Conservation (phyloP, 2,797 vertebrate genomes). For the Neomorphus geoffroyi region DNA sequence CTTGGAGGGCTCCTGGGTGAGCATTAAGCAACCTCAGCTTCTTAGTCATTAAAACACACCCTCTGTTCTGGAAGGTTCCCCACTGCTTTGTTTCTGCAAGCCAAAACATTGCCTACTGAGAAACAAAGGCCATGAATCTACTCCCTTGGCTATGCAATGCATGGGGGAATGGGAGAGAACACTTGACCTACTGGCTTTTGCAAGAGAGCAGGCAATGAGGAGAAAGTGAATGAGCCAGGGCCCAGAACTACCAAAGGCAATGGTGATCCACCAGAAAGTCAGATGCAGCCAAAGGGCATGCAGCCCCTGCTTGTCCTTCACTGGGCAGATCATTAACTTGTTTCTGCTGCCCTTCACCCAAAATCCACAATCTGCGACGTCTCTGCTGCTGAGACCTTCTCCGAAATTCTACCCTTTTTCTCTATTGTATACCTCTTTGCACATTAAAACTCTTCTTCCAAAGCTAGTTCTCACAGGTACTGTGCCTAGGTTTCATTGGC, state of each 20-base stretch:
- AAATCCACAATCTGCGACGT: accelerated
- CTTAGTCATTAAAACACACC: not conserved
- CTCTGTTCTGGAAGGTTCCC: not conserved
- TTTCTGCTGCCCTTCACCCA: not conserved
- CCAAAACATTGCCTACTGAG: not conserved
- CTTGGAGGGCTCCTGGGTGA: accelerated
- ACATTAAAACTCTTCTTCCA: not conserved
- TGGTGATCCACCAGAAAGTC: not conserved
- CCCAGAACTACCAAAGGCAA: not conserved
- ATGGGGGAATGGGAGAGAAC: accelerated
- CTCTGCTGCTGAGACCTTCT: not conserved
- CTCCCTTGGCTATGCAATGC: not conserved
- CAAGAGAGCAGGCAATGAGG: accelerated
- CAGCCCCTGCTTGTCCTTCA: not conserved
- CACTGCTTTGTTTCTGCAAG: not conserved
- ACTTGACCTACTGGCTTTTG: not conserved
- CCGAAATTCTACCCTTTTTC: not conserved
- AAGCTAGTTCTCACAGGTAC: not conserved
- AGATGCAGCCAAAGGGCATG: not conserved
- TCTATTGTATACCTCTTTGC: not conserved
- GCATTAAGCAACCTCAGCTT: not conserved
- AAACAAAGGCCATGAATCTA: not conserved
- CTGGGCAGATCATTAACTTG: not conserved
- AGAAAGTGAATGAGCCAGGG: not conserved
- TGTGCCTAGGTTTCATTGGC: not conserved